Percentiles rank a stretch among this genome's conserved stretches.
Evolutionary conservation across 2,113 vertebrate genomes (phyloP).

Genomic region (Oncorhynchus tshawytscha): DNA sequence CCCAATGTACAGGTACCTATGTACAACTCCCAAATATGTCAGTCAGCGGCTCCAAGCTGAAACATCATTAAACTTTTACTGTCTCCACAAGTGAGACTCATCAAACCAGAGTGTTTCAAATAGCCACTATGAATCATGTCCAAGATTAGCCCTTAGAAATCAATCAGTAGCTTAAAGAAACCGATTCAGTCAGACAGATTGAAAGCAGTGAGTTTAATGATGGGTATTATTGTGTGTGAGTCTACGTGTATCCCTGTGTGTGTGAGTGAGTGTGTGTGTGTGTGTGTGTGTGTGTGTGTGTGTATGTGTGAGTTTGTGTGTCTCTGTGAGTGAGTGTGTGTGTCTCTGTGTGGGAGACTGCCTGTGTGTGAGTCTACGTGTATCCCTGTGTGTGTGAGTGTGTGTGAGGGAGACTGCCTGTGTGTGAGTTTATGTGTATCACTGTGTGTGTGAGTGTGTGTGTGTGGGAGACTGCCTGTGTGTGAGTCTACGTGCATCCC

Average conservation of each 20-base stretch:
- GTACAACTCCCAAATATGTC: no score
- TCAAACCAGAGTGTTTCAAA: constrained; percentile 13
- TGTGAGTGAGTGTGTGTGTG: background rate
- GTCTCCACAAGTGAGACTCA: constrained; percentile 9
- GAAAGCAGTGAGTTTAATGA: background rate
- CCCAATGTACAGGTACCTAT: no score
- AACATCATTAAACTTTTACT: constrained; percentile 20
- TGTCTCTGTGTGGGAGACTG: background rate
- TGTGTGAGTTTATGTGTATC: no score
- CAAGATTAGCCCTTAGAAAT: constrained; percentile 45
- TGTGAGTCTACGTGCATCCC: no score
- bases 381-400: no score
- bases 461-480: no score
- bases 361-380: no score
- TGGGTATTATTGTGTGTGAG: background rate
- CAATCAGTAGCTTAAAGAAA: constrained; percentile 47
- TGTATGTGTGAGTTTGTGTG: background rate
- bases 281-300: background rate
- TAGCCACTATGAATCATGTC: constrained; percentile 30
- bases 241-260: no score
- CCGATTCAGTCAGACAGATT: constrained; percentile 22
- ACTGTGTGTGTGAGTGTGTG: no score
- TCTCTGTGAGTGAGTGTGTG: no score
- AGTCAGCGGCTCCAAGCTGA: background rate
- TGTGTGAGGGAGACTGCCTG: background rate